Percentiles rank a stretch among this genome's conserved stretches.
phyloP scores from a whole-genome alignment of 2,797 vertebrate species.

The Podargus strigoides region DNA sequence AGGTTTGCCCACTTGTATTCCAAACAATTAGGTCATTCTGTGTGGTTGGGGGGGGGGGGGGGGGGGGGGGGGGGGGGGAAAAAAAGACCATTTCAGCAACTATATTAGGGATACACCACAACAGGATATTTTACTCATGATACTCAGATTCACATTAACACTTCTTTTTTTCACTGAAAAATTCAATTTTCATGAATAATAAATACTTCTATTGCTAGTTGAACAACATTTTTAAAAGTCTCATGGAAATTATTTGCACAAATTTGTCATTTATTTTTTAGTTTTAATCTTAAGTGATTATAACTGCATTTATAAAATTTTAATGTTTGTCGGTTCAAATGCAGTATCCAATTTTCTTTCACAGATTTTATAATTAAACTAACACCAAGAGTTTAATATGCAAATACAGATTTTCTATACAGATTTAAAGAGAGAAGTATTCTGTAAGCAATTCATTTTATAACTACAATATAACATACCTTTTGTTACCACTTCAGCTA shows the following conservation, averaged over 20 bases:
- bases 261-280: background rate
- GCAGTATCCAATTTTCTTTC: background rate
- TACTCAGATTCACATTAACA: background rate
- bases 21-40: conserved; percentile 68
- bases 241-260: background rate
- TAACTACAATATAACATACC: background rate
- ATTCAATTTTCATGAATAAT: background rate
- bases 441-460: background rate
- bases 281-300: background rate
- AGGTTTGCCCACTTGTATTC: conserved; percentile 62
- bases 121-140: background rate
- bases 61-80: too few species aligned
- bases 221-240: background rate
- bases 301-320: background rate
- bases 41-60: background rate
- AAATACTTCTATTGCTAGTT: background rate
- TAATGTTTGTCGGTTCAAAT: background rate
- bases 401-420: background rate
- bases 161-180: background rate
- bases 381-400: background rate
- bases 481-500: background rate
- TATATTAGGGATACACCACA: background rate
- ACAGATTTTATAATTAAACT: background rate
- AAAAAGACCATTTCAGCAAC: background rate
- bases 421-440: background rate